Base-by-base conservation (phyloP, 37 sponge, comb jelly and placozoan genomes). In the Ianthella basta region DNA sequence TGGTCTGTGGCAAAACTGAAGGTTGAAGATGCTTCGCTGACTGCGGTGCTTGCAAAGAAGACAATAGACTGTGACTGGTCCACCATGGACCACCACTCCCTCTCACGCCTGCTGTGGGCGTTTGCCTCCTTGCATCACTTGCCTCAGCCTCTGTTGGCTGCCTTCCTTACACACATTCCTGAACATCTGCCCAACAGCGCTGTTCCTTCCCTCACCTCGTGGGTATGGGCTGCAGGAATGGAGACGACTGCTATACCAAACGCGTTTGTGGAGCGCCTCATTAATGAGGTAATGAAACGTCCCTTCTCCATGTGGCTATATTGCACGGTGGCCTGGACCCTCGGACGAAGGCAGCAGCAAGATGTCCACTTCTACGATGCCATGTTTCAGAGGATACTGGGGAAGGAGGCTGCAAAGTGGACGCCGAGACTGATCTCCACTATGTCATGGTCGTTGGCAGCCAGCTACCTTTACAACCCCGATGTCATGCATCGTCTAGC, bases 401-500 rank as follows among this genome's bases (percentile, higher is more conserved):
- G 1, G 21, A 44, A 36, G 37, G 37, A 75, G 0, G 39, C 24
- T 12, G 1, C 38, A 24, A 40, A 29, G 20, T 84, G 73, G 55
- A 15, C 77, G 8, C 88, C 88, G 8, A 59, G 88, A 12, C 33
- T 74, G 18, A 14, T 83, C 24, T 56, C 83, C 32, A 61, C 64
- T 59, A 20, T 83, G 1, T 25, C 56, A 0, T 88, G 88, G 88
- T 56, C n/a, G 23, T 21, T 68, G n/a, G 75, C 83, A 10, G 53
- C 32, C 4, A 83, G 39, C 25, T n/a, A 36, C 14, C 25, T 82
- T 55, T 88, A 83, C 56, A 34, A 77, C 64, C 74, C 72, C 0
- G 83, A 72, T 14, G 32, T 82, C 18, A 23, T 88, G 64, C 83
- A 83, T 33, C 54, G 67, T 0, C 53, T 83, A 16, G 83, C 88